phyloP scores from a whole-genome alignment of 2,113 vertebrate genomes.

The Ciconia boyciana region DNA sequence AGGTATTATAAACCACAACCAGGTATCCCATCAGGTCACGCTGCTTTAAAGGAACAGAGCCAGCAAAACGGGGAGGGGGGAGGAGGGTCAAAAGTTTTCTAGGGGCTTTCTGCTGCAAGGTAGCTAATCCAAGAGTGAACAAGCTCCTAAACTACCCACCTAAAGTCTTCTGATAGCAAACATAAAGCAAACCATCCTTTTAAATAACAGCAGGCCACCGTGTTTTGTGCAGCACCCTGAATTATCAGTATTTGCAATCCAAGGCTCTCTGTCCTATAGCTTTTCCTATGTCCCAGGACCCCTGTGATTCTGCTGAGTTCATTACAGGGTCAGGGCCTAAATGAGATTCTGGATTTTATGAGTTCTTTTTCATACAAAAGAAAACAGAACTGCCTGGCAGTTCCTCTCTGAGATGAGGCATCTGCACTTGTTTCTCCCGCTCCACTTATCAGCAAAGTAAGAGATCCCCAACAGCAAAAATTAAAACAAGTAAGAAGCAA shows the following conservation, averaged over 20 bases:
- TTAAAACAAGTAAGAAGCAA: background rate
- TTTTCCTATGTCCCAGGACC: background rate
- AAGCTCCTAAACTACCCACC: background rate
- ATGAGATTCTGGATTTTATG: conserved; percentile 22
- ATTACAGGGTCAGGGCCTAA: background rate
- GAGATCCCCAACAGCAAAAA: background rate
- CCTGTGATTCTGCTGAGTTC: background rate
- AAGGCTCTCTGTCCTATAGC: background rate
- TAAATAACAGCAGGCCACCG: background rate
- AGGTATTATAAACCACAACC: background rate
- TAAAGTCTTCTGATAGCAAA: background rate
- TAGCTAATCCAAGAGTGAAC: background rate
- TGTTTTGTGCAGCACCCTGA: background rate
- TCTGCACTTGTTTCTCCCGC: background rate
- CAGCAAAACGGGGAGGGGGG: background rate
- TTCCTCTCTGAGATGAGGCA: background rate
- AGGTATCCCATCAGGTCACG: background rate
- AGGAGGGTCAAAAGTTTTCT: background rate
- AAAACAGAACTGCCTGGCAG: background rate
- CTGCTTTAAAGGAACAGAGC: conserved; percentile 16
- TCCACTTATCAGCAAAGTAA: background rate
- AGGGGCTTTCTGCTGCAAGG: background rate
- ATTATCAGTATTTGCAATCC: background rate
- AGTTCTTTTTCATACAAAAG: background rate
- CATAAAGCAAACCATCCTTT: background rate